Percentiles rank a stretch among this genome's conserved stretches.
Conservation (phyloP, 2,113 vertebrate species). For the Meleagris gallopavo region DNA sequence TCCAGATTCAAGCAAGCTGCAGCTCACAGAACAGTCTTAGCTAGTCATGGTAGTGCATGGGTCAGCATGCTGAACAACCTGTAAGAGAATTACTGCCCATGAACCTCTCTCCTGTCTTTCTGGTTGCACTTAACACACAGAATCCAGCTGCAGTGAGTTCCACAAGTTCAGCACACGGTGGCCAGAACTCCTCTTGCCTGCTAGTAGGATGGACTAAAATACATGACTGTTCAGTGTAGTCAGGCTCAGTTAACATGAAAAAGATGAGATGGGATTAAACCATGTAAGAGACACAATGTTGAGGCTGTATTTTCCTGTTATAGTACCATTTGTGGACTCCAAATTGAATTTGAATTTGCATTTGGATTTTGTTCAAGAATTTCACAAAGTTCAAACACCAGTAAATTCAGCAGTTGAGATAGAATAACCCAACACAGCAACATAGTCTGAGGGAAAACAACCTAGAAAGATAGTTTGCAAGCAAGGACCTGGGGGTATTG, state of each 20-base stretch:
- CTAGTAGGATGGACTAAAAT: background rate
- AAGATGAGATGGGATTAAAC: background rate
- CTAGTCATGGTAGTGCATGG: background rate
- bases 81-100: background rate
- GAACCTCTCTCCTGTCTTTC: background rate
- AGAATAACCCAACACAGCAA: background rate
- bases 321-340: background rate
- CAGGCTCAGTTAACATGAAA: background rate
- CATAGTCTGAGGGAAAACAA: background rate
- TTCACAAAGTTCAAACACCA: background rate
- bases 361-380: background rate
- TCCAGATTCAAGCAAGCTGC: background rate
- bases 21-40: background rate
- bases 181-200: background rate
- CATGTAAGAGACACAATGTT: background rate
- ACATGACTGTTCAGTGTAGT: background rate
- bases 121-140: background rate
- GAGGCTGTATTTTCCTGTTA: background rate
- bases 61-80: background rate
- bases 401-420: background rate
- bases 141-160: background rate
- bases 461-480: background rate
- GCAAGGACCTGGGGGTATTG: background rate
- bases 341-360: background rate
- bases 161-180: background rate